Conservation (phyloP, 1,140 invertebrate species). For the Anagrus nilaparvatae region DNA sequence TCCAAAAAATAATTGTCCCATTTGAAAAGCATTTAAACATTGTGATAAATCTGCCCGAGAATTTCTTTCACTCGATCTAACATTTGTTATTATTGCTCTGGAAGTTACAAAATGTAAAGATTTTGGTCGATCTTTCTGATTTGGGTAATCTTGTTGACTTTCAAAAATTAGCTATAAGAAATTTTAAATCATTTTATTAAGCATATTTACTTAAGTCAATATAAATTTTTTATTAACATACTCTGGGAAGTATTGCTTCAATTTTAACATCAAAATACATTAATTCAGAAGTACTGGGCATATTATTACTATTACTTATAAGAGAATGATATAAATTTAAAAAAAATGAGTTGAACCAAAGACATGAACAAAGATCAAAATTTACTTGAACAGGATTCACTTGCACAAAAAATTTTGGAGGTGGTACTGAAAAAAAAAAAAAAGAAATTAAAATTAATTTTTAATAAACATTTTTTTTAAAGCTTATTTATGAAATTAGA, state of each 20-base stretch:
- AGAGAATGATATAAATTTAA: slow-evolving; percentile 75
- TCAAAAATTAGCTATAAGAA: slow-evolving; percentile 58
- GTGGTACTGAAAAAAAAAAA: slow-evolving; percentile 60
- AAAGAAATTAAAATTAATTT: slow-evolving; percentile 12
- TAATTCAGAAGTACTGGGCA: slow-evolving; percentile 34
- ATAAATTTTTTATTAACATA: slow-evolving; percentile 35
- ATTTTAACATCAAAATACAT: slow-evolving; percentile 78
- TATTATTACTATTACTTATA: slow-evolving; percentile 38
- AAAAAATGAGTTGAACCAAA: slow-evolving; percentile 92
- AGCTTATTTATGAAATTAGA: slow-evolving; percentile 5
- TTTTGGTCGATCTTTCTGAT: slow-evolving; percentile 70
- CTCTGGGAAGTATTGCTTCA: slow-evolving; percentile 84
- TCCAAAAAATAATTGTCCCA: slow-evolving; percentile 62
- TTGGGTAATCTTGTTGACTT: slow-evolving; percentile 55
- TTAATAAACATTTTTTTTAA: slow-evolving; percentile 10
- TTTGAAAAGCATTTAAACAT: slow-evolving; percentile 61
- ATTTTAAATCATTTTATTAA: slow-evolving; percentile 30
- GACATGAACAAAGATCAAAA: slow-evolving; percentile 72
- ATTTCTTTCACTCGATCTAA: slow-evolving; percentile 55
- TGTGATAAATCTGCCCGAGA: slow-evolving; percentile 62
- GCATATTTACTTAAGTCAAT: neutral
- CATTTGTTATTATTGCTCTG: slow-evolving; percentile 68
- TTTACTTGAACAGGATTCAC: slow-evolving; percentile 78
- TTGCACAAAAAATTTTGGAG: slow-evolving; percentile 84
- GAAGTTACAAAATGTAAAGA: slow-evolving; percentile 75